Base-by-base conservation (phyloP, 2,888 invertebrate species). In the Lepidocyrtoides sp. region DNA sequence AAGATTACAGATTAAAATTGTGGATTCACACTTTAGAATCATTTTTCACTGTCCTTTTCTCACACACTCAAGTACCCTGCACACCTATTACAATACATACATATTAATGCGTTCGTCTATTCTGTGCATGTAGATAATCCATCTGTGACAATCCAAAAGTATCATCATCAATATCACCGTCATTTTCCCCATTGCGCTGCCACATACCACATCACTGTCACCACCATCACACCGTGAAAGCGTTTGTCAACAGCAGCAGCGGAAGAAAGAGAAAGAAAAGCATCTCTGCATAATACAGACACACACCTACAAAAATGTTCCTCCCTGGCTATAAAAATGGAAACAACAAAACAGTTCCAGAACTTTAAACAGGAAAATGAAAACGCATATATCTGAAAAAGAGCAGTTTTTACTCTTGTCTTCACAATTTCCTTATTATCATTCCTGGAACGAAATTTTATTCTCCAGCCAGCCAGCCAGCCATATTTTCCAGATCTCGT, bases 1-100 rank as follows among this genome's bases (percentile, higher is more conserved):
- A 72, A 36, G 72, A 72, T 72, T 41, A 12, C 77, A 77, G 77
- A 77, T 77, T 77, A 77, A 77, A 77, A 77, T 77, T 48, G 20
- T 12, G 51, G 48, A 77, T 48, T 48, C 36, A 69, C 66, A 17
- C n/a, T 14, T 10, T 32, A 17, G 69, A 72, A 72, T 41, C 75
- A 48, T 75, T 48, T 75, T 75, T 75, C 75, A 75, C 51, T 75
- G 75, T 75, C 75, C 26, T 51, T n/a, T n/a, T n/a, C n/a, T n/a
- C n/a, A n/a, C n/a, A n/a, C n/a, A n/a, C n/a, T n/a, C n/a, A n/a
- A n/a, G n/a, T n/a, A n/a, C n/a, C n/a, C n/a, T n/a, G n/a, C 75
- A 12, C 44, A 51, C 5, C n/a, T n/a, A n/a, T 51, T 51, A 17
- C 51, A 51, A 51, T 1, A 17, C 17, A 51, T 23, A 26, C n/a